Percentiles rank a stretch among this genome's conserved stretches.
phyloP scores from a whole-genome alignment of 1,140 invertebrate species.

The Macrobrachium nipponense region DNA sequence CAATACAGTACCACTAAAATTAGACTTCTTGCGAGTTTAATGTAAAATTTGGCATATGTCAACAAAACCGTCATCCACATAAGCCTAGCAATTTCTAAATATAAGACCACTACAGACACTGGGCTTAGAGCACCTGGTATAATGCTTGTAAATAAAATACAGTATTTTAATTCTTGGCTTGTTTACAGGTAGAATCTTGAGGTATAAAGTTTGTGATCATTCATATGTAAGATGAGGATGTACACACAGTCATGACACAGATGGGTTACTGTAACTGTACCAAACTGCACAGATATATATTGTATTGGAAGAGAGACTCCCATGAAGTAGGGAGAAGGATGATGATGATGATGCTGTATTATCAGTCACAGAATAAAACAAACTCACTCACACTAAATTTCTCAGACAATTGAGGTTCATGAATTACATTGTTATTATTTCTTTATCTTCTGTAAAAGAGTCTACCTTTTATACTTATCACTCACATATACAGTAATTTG shows the following conservation, averaged over 20 bases:
- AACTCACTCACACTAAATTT: constrained; percentile 13
- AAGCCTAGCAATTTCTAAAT: constrained; percentile 60
- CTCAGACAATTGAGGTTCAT: background rate
- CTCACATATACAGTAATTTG: constrained; percentile 43
- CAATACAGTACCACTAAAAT: constrained; percentile 27
- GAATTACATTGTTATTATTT: constrained; percentile 12
- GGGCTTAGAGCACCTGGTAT: constrained; percentile 61
- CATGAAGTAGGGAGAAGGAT: constrained; percentile 38
- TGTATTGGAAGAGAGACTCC: constrained; percentile 49
- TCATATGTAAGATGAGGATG: constrained; percentile 56
- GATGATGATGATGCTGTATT: constrained; percentile 40
- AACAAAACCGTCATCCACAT: constrained; percentile 50
- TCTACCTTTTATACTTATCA: constrained; percentile 18
- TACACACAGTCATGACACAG: constrained; percentile 48
- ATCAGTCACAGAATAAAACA: constrained; percentile 45
- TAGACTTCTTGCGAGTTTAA: constrained; percentile 44
- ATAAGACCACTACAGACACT: constrained; percentile 60
- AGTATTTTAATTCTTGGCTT: constrained; percentile 56
- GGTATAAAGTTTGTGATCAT: constrained; percentile 62
- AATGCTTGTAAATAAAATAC: constrained; percentile 62
- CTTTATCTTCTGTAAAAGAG: background rate
- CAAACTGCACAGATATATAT: constrained; percentile 36
- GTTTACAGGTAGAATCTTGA: constrained; percentile 61
- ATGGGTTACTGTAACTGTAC: constrained; percentile 41
- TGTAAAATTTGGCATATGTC: constrained; percentile 52